These are phyloP conservation scores for Pelvicachromis taeniatus DNA, from an alignment of 2,113 vertebrate genomes.

Conservation along the genomic window DNA sequence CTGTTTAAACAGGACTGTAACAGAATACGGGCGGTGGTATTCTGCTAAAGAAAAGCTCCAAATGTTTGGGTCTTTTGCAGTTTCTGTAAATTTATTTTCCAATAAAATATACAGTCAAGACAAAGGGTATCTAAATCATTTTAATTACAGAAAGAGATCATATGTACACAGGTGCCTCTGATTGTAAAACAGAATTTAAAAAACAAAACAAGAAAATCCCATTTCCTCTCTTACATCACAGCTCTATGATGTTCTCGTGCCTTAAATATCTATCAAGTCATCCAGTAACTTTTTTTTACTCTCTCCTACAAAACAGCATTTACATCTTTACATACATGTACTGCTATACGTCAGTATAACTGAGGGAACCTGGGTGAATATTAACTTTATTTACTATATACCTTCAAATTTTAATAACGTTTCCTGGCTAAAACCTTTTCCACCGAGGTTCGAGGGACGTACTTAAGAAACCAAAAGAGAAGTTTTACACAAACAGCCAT, in stretches of 20 bases:
- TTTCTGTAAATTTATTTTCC: constrained; percentile 68
- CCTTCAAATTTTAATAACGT: not conserved
- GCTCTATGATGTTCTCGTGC: not conserved
- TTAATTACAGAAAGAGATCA: constrained; percentile 59
- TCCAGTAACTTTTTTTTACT: not conserved
- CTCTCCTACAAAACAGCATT: not conserved
- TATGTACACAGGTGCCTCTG: constrained; percentile 51
- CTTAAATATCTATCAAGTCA: not conserved
- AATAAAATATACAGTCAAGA: constrained; percentile 73
- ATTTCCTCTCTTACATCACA: not conserved
- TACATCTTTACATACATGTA: not conserved
- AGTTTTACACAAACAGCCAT: not conserved
- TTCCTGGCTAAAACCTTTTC: not conserved
- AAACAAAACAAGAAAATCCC: constrained; percentile 5
- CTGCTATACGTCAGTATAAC: not conserved
- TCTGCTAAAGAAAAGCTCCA: not conserved
- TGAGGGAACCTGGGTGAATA: not conserved
- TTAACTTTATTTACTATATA: not conserved
- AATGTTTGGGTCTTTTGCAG: constrained; percentile 4
- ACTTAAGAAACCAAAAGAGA: not conserved
- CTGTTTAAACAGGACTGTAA: not conserved
- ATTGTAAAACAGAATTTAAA: constrained; percentile 23
- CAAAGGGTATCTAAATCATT: constrained; percentile 59
- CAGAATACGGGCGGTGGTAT: not conserved
- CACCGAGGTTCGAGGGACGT: not conserved